Base-by-base conservation (phyloP, 2,888 invertebrate genomes). In the Epinotia brunnichana region DNA sequence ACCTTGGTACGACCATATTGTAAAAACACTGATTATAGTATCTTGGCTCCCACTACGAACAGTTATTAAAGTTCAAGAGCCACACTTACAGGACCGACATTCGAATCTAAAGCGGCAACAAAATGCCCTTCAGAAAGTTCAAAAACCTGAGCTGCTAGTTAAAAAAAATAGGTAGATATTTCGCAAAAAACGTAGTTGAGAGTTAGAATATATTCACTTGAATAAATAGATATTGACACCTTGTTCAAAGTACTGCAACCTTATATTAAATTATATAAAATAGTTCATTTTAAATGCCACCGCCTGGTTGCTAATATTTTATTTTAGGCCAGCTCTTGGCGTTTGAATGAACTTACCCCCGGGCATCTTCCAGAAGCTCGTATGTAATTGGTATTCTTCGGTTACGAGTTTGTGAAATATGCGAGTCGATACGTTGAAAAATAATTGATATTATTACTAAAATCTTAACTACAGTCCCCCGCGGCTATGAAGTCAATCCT, bases 171-270 rank as follows among this genome's bases (percentile, higher is more conserved):
- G 62, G 10, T 62, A 62, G 62, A 62, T 62, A 62, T 62, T 48
- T 48, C 62, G n/a, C 48, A 48, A 62, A 17, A n/a, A 24, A 35
- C 41, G 35, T 60, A 69, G 60, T 21, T n/a, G 48, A 68, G 41
- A 48, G 29, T 48, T 68, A 57, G 59, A 24, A 57, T 66, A 66
- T 66, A 66, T 66, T 66, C 66, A 56, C 15, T 21, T 66, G 21
- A 54, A 56, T 64, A 53, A 15, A 51, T 63, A 51, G 51, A 53
- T 64, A 53, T 53, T 64, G 35, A 51, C 53, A 53, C 19, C 5
- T 63, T 63, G 51, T 53, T 64, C 53, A 35, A 13, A 19, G 21
- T 54, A 64, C 29, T 44, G n/a, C 48, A 19, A 39, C 13, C 35
- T 63, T n/a, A n/a, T n/a, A n/a, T n/a, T n/a, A n/a, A n/a, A n/a